phyloP scores from a whole-genome alignment of 2,797 vertebrate genomes.

The Onychomys torridus region DNA sequence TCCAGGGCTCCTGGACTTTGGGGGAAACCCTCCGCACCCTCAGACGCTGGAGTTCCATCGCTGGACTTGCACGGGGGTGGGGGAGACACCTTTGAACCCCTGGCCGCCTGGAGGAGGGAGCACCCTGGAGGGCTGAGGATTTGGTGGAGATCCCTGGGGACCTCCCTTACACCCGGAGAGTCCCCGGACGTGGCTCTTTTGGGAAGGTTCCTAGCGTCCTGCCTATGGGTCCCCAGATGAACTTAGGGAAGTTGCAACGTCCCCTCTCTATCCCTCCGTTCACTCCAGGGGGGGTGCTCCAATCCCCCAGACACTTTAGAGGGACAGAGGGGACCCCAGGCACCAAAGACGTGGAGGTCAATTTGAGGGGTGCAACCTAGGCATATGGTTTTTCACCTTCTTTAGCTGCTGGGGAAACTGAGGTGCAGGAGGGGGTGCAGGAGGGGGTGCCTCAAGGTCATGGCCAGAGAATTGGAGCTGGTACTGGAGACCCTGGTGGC shows the following conservation, averaged over 20 bases:
- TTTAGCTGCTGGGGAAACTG: slow-evolving; percentile 64
- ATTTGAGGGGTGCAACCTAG: neutral
- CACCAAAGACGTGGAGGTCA: neutral
- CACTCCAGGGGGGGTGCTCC: neutral
- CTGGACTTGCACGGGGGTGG: neutral
- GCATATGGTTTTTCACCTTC: neutral
- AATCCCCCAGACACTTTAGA: neutral
- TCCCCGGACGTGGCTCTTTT: neutral
- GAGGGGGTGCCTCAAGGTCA: slow-evolving; percentile 76
- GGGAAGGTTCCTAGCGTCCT: neutral
- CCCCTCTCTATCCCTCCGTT: neutral
- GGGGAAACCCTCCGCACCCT: neutral
- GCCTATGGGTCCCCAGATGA: neutral
- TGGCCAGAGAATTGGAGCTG: neutral
- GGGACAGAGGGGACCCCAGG: neutral
- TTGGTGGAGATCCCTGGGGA: neutral
- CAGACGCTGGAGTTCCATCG: neutral
- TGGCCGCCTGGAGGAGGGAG: neutral
- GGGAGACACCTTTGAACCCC: neutral
- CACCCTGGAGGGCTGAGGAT: neutral
- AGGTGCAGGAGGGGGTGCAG: slow-evolving; percentile 38
- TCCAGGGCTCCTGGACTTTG: slow-evolving; percentile 29
- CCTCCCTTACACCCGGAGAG: neutral
- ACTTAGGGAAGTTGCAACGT: slow-evolving; percentile 75
- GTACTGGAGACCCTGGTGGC: slow-evolving; percentile 40